Evolutionary conservation across 2,888 invertebrate genomes (phyloP).

Genomic region (Exocentrus adspersus): DNA sequence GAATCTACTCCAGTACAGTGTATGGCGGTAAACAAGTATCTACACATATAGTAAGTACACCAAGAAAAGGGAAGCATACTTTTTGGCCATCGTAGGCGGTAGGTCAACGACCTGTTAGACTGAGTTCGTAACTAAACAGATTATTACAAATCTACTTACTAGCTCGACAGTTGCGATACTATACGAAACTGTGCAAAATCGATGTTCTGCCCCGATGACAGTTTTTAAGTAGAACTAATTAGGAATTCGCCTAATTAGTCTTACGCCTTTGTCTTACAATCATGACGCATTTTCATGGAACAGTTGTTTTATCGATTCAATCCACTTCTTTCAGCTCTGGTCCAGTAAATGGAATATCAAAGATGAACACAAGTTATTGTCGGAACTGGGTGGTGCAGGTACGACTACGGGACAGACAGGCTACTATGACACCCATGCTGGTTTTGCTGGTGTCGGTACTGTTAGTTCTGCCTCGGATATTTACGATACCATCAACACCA

Average conservation of each 20-base stretch:
- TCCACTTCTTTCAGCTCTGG: slow-evolving; percentile 71
- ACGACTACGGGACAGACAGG: slow-evolving; percentile 63
- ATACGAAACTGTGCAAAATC: slow-evolving; percentile 5
- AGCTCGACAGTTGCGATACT: background rate
- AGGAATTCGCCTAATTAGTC: background rate
- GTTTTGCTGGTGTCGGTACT: slow-evolving; percentile 66
- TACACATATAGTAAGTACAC: too few species aligned
- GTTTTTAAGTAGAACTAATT: slow-evolving; percentile 2
- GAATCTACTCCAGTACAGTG: too few species aligned
- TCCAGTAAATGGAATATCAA: slow-evolving; percentile 92
- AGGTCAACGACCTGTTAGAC: background rate
- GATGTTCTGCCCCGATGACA: slow-evolving; percentile 5
- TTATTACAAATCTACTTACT: slow-evolving; percentile 1
- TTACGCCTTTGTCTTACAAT: background rate
- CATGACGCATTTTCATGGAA: background rate
- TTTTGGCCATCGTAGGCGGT: background rate
- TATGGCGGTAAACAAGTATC: too few species aligned
- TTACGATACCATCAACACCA: slow-evolving; percentile 77
- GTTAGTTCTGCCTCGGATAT: slow-evolving; percentile 66
- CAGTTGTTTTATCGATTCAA: background rate
- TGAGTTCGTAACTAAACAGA: slow-evolving; percentile 1
- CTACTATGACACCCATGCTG: slow-evolving; percentile 70
- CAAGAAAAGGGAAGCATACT: background rate
- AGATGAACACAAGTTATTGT: slow-evolving; percentile 88
- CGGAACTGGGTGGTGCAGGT: slow-evolving; percentile 77